Evolutionary conservation across 64 coral and sea anemone genomes (phyloP), one percentile per base, ranked within the genome.

Genomic region (Pachyseris speciosa): DNA sequence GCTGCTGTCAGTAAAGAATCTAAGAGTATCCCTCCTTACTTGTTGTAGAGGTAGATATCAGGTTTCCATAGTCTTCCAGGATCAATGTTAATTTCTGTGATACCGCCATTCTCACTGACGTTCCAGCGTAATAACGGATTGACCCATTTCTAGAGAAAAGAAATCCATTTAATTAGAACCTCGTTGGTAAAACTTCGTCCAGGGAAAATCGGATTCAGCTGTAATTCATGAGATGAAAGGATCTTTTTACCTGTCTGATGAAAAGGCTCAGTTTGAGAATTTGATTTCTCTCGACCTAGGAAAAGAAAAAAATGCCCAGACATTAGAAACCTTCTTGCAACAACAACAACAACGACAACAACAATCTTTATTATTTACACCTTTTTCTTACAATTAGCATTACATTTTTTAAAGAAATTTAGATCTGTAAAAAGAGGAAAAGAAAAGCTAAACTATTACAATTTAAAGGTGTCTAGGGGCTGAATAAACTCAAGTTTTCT

Each of bases 1-100:
- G 24, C 16, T 50, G 76, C 36, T 3, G 28, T 41, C 16, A 11
- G 25, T 45, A 13, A 13, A 34, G 1, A 29, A 25, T 55, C 36
- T 20, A 48, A 27, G 7, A 16, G 25, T 24, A 5, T 6, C 3
- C 37, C 29, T 2, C 53, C 78, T 34, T 98, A 98, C 96, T 98
- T 94, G 92, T 98, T 98, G 22, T 98, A 98, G 2, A 98, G 83
- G 37, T 95, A 91, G 17, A 98, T 80, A 66, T 98, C 96, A 44
- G 96, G 96, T 55, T 87, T 78, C 96, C 96, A 98, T 4, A 98
- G 68, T 67, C 85, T 75, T 22, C 44, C 37, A 26, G 93, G 93
- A 59, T 98, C 93, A 7, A 98, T 64, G 28, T 98, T 92, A 1
- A 95, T 80, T 89, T 92, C 85, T 57, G 88, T 49, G 20, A 94